phyloP scores from a whole-genome alignment of 2,888 invertebrate species.

The Gari tellinella region DNA sequence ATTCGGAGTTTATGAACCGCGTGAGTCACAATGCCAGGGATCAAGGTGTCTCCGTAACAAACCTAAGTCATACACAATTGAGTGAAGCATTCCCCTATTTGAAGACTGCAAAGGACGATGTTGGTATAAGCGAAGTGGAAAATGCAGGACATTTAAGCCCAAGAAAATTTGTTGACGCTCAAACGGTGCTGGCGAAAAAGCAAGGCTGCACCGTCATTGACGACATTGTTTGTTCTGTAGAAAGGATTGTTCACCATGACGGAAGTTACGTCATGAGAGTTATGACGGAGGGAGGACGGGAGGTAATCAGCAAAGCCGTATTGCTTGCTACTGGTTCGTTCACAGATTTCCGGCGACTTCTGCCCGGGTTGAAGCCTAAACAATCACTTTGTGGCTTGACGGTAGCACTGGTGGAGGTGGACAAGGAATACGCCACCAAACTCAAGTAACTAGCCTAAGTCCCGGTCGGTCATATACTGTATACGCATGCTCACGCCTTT shows the following conservation, averaged over 20 bases:
- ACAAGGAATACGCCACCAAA: conserved; percentile 24
- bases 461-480: neutral
- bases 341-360: conserved; percentile 39
- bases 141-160: conserved; percentile 60
- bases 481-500: too few relatives aligned
- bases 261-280: conserved; percentile 25
- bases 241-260: conserved; percentile 1
- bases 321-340: conserved; percentile 59
- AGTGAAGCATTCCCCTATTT: conserved; percentile 47
- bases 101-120: conserved; percentile 35
- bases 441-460: conserved; percentile 34
- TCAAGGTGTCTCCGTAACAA: neutral
- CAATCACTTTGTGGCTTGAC: conserved; percentile 36
- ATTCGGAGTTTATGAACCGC: conserved; percentile 15
- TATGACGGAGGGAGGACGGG: conserved; percentile 30
- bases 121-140: conserved; percentile 28
- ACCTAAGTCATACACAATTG: conserved; percentile 18
- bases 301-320: conserved; percentile 37
- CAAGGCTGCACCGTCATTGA: conserved; percentile 56
- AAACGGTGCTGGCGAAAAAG: conserved; percentile 47
- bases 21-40: conserved; percentile 24
- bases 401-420: conserved; percentile 52
- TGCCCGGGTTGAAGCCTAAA: conserved; percentile 27
- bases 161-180: conserved; percentile 53
- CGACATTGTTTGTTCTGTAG: conserved; percentile 46